These are phyloP conservation scores for Pocota personata DNA, from an alignment of 2,888 invertebrate species.

Conservation along the genomic window DNA sequence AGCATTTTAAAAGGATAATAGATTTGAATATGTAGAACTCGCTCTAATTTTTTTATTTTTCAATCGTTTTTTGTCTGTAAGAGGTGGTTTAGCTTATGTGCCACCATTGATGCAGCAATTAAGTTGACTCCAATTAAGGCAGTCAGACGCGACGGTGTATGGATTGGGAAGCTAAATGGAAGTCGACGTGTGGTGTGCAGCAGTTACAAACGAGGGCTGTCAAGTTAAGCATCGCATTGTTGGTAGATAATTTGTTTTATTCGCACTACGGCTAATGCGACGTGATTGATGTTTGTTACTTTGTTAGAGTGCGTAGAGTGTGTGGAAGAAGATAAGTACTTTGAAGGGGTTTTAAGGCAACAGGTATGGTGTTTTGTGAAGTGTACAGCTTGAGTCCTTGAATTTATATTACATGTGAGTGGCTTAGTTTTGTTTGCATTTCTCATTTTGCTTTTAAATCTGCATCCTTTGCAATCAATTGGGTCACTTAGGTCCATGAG, in stretches of 20 bases:
- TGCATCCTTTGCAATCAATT: too few species aligned
- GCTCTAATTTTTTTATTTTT: neutral
- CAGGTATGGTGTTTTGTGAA: neutral
- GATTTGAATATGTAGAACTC: slow-evolving; percentile 10
- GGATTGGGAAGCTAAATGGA: neutral
- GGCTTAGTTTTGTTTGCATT: too few species aligned
- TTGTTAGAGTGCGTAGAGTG: slow-evolving; percentile 2
- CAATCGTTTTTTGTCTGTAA: neutral
- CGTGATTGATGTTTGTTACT: slow-evolving; percentile 22
- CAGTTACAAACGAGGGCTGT: slow-evolving; percentile 31
- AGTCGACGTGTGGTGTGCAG: slow-evolving; percentile 7
- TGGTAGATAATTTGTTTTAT: slow-evolving; percentile 23
- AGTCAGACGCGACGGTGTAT: neutral
- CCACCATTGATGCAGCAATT: slow-evolving; percentile 44
- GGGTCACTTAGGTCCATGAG: too few species aligned
- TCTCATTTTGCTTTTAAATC: too few species aligned
- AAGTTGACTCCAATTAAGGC: slow-evolving; percentile 37
- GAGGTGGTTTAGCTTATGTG: slow-evolving; percentile 22
- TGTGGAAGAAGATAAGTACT: neutral
- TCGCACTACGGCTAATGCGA: slow-evolving; percentile 9
- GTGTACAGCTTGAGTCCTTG: neutral
- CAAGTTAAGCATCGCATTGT: slow-evolving; percentile 34
- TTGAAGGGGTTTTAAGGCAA: neutral
- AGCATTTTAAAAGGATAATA: slow-evolving; percentile 63
- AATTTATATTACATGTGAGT: neutral